phyloP scores from a whole-genome alignment of 2,113 vertebrate species.

The Anoplopoma fimbria region DNA sequence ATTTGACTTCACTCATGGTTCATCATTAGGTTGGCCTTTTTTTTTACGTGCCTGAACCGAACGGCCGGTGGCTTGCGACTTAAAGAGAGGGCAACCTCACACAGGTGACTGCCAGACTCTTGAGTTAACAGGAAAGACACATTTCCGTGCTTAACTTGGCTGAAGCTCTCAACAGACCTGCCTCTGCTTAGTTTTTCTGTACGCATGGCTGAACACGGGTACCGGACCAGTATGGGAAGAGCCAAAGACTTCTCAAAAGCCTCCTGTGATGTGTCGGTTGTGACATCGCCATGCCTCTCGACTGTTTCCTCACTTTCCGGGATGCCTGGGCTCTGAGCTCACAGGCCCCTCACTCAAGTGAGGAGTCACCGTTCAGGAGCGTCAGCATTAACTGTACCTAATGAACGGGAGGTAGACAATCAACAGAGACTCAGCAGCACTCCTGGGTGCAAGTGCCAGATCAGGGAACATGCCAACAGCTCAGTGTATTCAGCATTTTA shows the following conservation, averaged over 20 bases:
- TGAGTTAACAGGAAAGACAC: conserved; percentile 83
- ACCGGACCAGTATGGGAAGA: conserved; percentile 61
- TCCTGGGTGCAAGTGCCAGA: conserved; percentile 56
- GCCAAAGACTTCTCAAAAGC: conserved; percentile 71
- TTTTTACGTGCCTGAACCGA: conserved; percentile 31
- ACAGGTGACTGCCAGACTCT: conserved; percentile 75
- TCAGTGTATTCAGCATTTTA: conserved; percentile 80
- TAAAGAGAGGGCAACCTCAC: conserved; percentile 68
- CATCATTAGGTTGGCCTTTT: conserved; percentile 35
- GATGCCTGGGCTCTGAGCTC: conserved; percentile 63
- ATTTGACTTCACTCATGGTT: conserved; percentile 25
- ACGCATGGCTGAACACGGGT: conserved; percentile 66
- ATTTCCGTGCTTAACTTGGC: conserved; percentile 83
- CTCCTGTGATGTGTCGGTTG: conserved; percentile 70
- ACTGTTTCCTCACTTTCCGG: conserved; percentile 54
- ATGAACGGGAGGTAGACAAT: conserved; percentile 83
- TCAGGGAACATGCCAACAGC: conserved; percentile 74
- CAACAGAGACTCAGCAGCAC: conserved; percentile 70
- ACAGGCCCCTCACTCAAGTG: conserved; percentile 44
- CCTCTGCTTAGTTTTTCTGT: conserved; percentile 75
- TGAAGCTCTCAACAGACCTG: conserved; percentile 63
- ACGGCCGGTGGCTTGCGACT: conserved; percentile 52
- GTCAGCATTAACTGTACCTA: conserved; percentile 57
- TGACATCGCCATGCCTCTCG: conserved; percentile 60
- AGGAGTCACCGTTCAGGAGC: conserved; percentile 47